Conservation (phyloP, 2,888 invertebrate genomes). For the Phytoseiulus persimilis region DNA sequence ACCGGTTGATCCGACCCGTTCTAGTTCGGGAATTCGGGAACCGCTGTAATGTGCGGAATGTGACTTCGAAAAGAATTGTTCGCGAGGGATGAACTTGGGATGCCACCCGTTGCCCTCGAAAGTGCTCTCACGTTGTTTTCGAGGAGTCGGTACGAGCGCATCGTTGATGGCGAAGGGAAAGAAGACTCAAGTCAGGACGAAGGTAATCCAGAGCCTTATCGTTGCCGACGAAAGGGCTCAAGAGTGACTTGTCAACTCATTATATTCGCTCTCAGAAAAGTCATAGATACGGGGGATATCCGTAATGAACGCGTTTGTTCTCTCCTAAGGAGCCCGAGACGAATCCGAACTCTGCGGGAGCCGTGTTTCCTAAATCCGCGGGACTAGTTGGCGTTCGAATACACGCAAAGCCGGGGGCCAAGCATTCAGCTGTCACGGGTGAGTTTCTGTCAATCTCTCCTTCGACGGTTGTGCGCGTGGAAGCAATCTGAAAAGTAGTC, state of each 20-base stretch:
- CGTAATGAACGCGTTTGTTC: too few relatives aligned
- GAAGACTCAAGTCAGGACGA: neutral
- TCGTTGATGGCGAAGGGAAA: constrained; percentile 15
- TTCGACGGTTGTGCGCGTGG: neutral
- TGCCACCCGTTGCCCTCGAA: neutral
- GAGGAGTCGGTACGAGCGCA: neutral
- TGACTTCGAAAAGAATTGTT: neutral
- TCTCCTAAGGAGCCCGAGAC: neutral
- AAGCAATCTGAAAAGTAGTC: too few relatives aligned
- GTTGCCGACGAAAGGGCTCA: too few relatives aligned
- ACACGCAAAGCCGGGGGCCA: constrained; percentile 67
- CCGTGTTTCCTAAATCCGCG: constrained; percentile 1
- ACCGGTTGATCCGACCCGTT: neutral
- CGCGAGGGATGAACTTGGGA: neutral
- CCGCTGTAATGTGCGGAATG: neutral
- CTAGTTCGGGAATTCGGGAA: neutral
- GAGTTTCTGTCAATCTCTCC: too few relatives aligned
- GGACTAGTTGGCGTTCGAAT: constrained; percentile 48
- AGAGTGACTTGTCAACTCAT: too few relatives aligned
- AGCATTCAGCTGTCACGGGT: constrained; percentile 62
- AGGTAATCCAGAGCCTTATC: too few relatives aligned
- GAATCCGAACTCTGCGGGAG: neutral
- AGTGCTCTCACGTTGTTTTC: neutral
- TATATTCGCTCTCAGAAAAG: too few relatives aligned
- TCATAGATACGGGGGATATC: too few relatives aligned